Percentiles rank a stretch among this genome's conserved stretches.
Conservation (phyloP, 2,113 vertebrate genomes). For the Etia nguti region DNA sequence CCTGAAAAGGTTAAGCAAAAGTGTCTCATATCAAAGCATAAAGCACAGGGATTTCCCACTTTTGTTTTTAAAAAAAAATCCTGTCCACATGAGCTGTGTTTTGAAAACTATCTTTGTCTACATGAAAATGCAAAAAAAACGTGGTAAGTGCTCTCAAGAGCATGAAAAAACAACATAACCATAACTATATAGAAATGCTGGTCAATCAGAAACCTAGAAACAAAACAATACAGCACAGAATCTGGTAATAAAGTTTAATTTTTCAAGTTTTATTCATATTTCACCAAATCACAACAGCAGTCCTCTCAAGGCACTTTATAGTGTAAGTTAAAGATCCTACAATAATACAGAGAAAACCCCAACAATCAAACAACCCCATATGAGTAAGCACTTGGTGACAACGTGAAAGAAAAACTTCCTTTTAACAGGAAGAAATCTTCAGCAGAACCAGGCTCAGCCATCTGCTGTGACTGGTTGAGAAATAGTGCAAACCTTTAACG, state of each 20-base stretch:
- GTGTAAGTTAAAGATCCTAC: neutral
- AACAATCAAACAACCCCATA: neutral
- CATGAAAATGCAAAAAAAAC: neutral
- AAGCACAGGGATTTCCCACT: neutral
- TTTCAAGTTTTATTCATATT: neutral
- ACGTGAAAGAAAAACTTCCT: neutral
- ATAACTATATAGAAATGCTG: neutral
- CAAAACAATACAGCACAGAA: neutral
- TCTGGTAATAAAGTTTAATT: neutral
- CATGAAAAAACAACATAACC: neutral
- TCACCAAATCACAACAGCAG: neutral
- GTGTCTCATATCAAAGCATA: neutral
- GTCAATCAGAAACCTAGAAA: neutral
- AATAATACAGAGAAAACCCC: neutral
- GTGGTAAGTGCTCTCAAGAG: neutral
- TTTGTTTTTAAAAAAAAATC: neutral
- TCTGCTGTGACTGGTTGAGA: neutral
- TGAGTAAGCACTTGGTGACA: neutral
- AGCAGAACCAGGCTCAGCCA: neutral
- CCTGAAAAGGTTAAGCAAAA: neutral
- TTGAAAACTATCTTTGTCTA: neutral
- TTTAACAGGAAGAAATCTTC: neutral
- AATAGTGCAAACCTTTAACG: neutral
- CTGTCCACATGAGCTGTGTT: neutral
- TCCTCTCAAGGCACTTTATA: neutral